Conservation (phyloP, 2,113 vertebrate species). For the Erythrocercus mccallii region DNA sequence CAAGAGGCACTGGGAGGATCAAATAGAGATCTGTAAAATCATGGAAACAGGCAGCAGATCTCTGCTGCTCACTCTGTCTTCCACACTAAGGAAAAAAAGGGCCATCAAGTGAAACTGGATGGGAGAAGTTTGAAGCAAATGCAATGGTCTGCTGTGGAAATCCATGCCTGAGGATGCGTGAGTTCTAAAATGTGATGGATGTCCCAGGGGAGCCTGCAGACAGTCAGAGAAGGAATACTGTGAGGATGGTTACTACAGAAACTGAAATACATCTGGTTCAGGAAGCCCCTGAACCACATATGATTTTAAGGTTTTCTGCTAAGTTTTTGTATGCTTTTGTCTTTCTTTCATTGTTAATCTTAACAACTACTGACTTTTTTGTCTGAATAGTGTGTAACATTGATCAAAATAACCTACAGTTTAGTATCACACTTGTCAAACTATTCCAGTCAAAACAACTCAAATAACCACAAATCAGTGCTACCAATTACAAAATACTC, state of each 20-base stretch:
- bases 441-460: neutral
- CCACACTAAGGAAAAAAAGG: neutral
- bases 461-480: neutral
- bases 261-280: neutral
- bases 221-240: neutral
- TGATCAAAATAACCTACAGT: neutral
- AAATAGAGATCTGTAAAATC: neutral
- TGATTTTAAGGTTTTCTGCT: neutral
- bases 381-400: neutral
- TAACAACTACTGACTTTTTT: neutral
- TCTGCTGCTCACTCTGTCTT: neutral
- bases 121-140: neutral
- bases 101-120: neutral
- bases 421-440: neutral
- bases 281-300: neutral
- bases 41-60: neutral
- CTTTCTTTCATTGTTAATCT: neutral
- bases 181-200: neutral
- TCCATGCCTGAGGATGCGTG: neutral
- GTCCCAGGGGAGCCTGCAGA: neutral
- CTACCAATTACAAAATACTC: neutral
- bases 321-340: neutral
- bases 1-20: neutral
- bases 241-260: neutral
- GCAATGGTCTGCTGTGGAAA: neutral